phyloP scores from a whole-genome alignment of 2,888 invertebrate genomes.

The Megalurothrips usitatus region DNA sequence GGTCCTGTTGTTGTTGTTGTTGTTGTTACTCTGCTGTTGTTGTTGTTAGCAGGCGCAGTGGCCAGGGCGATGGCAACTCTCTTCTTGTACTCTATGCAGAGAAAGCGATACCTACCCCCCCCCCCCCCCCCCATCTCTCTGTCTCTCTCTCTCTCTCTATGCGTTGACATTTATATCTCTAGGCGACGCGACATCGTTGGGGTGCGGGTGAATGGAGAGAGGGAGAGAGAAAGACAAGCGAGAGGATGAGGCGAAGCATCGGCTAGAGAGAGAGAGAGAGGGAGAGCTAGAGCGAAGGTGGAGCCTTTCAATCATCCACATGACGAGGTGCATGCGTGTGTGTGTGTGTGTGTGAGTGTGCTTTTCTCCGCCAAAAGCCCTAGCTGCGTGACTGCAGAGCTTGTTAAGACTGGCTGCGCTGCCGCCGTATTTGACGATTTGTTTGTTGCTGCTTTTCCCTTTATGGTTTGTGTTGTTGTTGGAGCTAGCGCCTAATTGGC shows the following conservation, averaged over 20 bases:
- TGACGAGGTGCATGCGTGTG: too few relatives aligned
- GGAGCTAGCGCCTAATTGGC: too few relatives aligned
- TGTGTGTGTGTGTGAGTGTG: too few relatives aligned
- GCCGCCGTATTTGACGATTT: too few relatives aligned
- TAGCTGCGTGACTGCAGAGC: too few relatives aligned
- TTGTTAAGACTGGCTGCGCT: too few relatives aligned
- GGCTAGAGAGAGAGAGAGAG: background rate
- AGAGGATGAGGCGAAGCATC: background rate
- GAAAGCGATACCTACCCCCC: background rate
- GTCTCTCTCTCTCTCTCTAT: background rate
- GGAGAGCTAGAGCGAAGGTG: background rate
- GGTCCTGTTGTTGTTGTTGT: background rate
- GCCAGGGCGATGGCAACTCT: background rate
- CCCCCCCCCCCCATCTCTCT: too few relatives aligned
- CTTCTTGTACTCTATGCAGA: background rate
- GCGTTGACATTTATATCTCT: constrained; percentile 22
- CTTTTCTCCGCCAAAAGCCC: too few relatives aligned
- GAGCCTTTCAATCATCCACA: too few relatives aligned
- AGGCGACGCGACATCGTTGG: background rate
- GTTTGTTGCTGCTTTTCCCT: too few relatives aligned
- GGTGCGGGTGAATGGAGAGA: background rate
- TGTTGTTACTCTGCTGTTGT: background rate
- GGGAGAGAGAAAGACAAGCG: background rate
- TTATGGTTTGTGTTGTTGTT: too few relatives aligned
- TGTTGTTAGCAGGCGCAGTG: background rate